Conservation (phyloP, 2,797 vertebrate species). For the Pseudopleuronectes americanus region DNA sequence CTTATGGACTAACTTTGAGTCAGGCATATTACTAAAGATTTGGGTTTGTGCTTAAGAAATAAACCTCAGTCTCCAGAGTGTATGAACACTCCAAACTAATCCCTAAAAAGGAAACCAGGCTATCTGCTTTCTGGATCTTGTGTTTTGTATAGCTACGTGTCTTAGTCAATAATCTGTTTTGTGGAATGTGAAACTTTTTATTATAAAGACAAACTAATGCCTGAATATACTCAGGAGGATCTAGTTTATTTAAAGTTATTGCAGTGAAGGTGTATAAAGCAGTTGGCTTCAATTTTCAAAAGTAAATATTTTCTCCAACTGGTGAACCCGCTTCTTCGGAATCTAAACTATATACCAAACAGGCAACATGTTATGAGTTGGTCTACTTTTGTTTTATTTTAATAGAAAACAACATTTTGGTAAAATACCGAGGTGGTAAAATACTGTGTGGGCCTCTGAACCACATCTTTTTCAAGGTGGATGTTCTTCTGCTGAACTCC, state of each 20-base stretch:
- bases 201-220: neutral
- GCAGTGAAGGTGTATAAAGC: neutral
- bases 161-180: conserved; percentile 2
- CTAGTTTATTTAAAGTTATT: neutral
- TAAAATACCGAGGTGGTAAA: neutral
- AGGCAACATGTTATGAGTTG: neutral
- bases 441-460: neutral
- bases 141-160: neutral
- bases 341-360: neutral
- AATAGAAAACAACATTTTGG: neutral
- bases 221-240: neutral
- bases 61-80: neutral
- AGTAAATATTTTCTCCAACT: neutral
- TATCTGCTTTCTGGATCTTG: conserved; percentile 1
- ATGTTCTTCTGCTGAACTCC: neutral
- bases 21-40: conserved; percentile 10
- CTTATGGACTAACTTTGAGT: conserved; percentile 13
- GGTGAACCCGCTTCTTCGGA: neutral
- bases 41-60: conserved; percentile 21
- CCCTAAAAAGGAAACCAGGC: conserved; percentile 6
- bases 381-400: neutral
- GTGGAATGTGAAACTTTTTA: neutral
- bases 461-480: neutral
- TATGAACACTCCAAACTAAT: conserved; percentile 12
- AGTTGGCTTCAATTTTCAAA: neutral